phyloP scores from a whole-genome alignment of 2,888 invertebrate genomes.

The Zaprionus obscuricornis region DNA sequence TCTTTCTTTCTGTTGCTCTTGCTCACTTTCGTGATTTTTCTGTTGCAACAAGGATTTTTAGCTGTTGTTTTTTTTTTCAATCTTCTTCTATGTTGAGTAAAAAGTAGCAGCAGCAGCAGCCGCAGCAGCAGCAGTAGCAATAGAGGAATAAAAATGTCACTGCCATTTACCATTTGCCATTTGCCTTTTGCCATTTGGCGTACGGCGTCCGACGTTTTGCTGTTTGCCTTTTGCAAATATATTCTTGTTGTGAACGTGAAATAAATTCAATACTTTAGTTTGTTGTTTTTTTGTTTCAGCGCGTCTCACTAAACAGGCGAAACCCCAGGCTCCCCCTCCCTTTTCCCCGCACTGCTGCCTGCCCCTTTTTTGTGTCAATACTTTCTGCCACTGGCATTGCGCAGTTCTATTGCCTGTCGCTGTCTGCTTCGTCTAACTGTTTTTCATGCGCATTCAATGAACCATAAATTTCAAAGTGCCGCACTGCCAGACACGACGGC shows the following conservation, averaged over 20 bases:
- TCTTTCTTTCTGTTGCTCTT: conserved; percentile 1
- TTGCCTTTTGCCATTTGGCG: conserved; percentile 33
- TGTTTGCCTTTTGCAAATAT: no score
- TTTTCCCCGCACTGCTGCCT: background rate
- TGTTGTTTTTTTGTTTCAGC: conserved; percentile 50
- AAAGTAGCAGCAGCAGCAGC: no score
- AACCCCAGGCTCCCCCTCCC: background rate
- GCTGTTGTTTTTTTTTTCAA: conserved; percentile 29
- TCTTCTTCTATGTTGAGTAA: conserved; percentile 32
- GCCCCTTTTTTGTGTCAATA: conserved; percentile 58
- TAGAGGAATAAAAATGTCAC: conserved; percentile 50
- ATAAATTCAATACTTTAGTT: conserved; percentile 70
- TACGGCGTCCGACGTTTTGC: background rate
- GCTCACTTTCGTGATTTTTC: background rate
- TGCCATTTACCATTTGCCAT: conserved; percentile 33
- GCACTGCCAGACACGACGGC: conserved; percentile 67
- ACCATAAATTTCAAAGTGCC: conserved; percentile 79
- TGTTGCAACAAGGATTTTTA: conserved; percentile 3
- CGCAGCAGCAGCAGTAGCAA: no score
- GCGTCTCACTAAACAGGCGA: no score
- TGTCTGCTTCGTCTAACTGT: conserved; percentile 51
- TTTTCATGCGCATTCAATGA: conserved; percentile 78
- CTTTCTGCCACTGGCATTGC: conserved; percentile 29
- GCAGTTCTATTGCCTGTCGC: conserved; percentile 4
- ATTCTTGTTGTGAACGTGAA: conserved; percentile 39